Evolutionary conservation across 2,888 invertebrate species (phyloP).

Genomic region (Agrochola litura): DNA sequence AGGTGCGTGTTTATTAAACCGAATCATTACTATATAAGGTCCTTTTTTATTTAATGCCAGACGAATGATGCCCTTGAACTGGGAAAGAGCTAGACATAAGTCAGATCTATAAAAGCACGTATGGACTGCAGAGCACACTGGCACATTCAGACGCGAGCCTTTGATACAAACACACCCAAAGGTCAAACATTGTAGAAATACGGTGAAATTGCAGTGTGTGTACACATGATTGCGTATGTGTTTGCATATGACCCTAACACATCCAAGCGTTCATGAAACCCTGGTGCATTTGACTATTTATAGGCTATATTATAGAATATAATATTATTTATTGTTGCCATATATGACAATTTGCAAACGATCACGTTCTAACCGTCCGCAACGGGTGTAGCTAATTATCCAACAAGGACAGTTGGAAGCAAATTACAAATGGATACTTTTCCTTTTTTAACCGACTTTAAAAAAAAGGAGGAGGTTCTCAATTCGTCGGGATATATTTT

Average conservation of each 20-base stretch:
- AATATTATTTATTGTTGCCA: not conserved
- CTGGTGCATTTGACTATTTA: constrained; percentile 29
- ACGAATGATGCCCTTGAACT: constrained; percentile 6
- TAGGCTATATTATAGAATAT: not conserved
- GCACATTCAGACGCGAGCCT: not conserved
- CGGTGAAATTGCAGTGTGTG: not conserved
- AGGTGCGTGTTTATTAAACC: too few relatives aligned
- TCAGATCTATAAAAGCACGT: not conserved
- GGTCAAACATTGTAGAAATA: not conserved
- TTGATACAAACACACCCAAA: not conserved
- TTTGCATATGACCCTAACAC: not conserved
- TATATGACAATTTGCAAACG: not conserved
- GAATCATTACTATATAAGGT: too few relatives aligned
- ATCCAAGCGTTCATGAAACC: constrained; percentile 7
- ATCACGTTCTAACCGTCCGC: not conserved
- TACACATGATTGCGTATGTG: not conserved
- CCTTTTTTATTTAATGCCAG: too few relatives aligned
- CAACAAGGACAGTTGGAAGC: not conserved
- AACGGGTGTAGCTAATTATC: not conserved
- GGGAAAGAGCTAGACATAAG: not conserved
- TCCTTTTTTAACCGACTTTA: too few relatives aligned
- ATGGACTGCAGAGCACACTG: not conserved
- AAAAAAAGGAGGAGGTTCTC: too few relatives aligned
- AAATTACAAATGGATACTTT: not conserved
- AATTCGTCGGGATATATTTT: too few relatives aligned